These are phyloP conservation scores for Polydrusus tereticollis DNA, from an alignment of 2,888 invertebrate species.

Conservation along the genomic window DNA sequence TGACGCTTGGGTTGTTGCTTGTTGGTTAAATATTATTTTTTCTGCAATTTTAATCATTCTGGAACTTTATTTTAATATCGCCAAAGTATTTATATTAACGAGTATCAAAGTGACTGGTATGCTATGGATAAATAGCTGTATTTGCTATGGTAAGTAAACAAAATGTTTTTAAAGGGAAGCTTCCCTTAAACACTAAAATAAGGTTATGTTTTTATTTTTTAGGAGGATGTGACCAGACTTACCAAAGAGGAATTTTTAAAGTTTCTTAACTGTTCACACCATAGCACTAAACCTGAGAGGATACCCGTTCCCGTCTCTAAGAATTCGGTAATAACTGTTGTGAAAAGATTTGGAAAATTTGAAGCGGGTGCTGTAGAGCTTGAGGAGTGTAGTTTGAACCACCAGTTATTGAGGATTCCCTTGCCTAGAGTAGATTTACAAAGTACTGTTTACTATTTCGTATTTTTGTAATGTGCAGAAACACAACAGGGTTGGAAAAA, in stretches of 20 bases:
- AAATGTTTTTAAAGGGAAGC: neutral
- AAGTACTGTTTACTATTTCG: conserved; percentile 37
- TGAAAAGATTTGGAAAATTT: conserved; percentile 47
- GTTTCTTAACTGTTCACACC: conserved; percentile 45
- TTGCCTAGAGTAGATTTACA: conserved; percentile 46
- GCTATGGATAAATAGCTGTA: conserved; percentile 24
- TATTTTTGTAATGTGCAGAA: too few relatives aligned
- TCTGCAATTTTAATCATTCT: too few relatives aligned
- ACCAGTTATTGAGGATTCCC: conserved; percentile 50
- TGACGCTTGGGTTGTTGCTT: too few relatives aligned
- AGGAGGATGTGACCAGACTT: conserved; percentile 47
- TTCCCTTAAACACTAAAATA: neutral
- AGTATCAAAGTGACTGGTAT: neutral
- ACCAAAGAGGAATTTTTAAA: conserved; percentile 50
- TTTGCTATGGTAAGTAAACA: conserved; percentile 30
- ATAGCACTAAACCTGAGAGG: conserved; percentile 22
- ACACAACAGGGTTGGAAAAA: too few relatives aligned
- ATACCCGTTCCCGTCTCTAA: conserved; percentile 26
- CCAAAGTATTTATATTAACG: too few relatives aligned
- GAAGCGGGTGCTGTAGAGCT: conserved; percentile 45
- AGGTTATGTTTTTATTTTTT: conserved; percentile 29
- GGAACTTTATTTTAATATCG: too few relatives aligned
- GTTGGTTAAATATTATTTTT: too few relatives aligned
- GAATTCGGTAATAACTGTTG: conserved; percentile 30
- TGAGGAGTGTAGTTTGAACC: conserved; percentile 50